A percentile compares a stretch with the other conserved stretches of the same genome.
Evolutionary conservation across 2,888 invertebrate genomes (phyloP).

Genomic region (Cheilosia scutellata): DNA sequence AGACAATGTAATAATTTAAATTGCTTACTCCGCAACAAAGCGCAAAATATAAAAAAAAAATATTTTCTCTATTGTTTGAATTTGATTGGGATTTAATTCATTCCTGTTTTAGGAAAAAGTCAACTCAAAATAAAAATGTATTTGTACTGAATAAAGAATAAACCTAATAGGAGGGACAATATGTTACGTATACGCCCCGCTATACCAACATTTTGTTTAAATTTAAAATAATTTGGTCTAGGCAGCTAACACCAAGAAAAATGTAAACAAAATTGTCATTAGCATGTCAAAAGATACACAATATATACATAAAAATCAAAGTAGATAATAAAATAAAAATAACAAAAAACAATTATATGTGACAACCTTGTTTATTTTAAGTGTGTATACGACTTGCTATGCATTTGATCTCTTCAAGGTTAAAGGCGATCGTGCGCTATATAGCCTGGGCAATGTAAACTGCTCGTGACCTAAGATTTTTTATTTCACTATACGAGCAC

Average conservation of each 20-base stretch:
- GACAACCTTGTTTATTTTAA: neutral
- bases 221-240: neutral
- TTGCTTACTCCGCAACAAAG: no score
- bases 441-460: neutral
- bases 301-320: neutral
- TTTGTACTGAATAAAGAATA: no score
- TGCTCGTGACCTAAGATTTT: slow-evolving; percentile 17
- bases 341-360: slow-evolving; percentile 4
- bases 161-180: neutral
- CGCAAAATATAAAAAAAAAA: no score
- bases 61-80: no score
- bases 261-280: neutral
- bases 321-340: neutral
- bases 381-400: slow-evolving; percentile 1
- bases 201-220: neutral
- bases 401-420: slow-evolving; percentile 45
- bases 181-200: slow-evolving; percentile 22
- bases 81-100: no score
- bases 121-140: no score
- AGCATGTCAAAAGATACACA: slow-evolving; percentile 18
- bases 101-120: no score
- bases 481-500: neutral
- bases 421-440: slow-evolving; percentile 30
- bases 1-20: no score
- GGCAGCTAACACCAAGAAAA: neutral